Evolutionary conservation across 2,888 invertebrate species (phyloP).

Genomic region (Acrobeloides nanus): DNA sequence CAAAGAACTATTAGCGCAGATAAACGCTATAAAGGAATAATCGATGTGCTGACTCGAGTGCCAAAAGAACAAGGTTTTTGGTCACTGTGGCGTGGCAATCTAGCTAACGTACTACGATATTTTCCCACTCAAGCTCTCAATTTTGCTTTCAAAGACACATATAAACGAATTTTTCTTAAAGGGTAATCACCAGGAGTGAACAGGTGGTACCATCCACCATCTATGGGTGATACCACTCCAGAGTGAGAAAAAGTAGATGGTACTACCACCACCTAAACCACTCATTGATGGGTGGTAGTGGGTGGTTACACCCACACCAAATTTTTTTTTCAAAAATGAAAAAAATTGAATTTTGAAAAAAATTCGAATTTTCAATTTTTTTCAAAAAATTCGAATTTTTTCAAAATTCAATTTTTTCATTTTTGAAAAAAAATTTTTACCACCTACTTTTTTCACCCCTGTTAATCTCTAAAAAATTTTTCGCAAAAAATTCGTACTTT

Average conservation of each 20-base stretch:
- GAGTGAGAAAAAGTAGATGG: too few species aligned
- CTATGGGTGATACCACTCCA: too few species aligned
- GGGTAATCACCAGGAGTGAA: too few species aligned
- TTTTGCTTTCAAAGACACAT: slow-evolving; percentile 74
- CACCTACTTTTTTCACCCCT: too few species aligned
- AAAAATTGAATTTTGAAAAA: too few species aligned
- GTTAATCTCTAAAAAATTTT: too few species aligned
- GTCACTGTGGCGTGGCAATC: slow-evolving; percentile 57
- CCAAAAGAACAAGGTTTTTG: slow-evolving; percentile 53
- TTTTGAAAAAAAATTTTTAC: background rate
- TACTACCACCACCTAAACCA: too few species aligned
- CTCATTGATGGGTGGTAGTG: too few species aligned
- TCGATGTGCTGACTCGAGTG: slow-evolving; percentile 47
- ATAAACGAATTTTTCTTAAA: slow-evolving; percentile 44
- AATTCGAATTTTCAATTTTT: too few species aligned
- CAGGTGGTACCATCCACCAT: too few species aligned
- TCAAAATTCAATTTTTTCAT: background rate
- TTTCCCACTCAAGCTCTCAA: slow-evolving; percentile 89
- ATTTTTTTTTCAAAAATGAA: too few species aligned
- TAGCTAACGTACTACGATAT: slow-evolving; percentile 60
- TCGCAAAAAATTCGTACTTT: slow-evolving; percentile 4
- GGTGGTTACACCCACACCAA: too few species aligned
- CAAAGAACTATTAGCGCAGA: slow-evolving; percentile 40
- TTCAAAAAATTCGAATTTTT: background rate
- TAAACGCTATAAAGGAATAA: slow-evolving; percentile 50